Evolutionary conservation across 2,888 invertebrate genomes (phyloP), one percentile per base, ranked within the genome.

Genomic region (Ormyrus labotus): DNA sequence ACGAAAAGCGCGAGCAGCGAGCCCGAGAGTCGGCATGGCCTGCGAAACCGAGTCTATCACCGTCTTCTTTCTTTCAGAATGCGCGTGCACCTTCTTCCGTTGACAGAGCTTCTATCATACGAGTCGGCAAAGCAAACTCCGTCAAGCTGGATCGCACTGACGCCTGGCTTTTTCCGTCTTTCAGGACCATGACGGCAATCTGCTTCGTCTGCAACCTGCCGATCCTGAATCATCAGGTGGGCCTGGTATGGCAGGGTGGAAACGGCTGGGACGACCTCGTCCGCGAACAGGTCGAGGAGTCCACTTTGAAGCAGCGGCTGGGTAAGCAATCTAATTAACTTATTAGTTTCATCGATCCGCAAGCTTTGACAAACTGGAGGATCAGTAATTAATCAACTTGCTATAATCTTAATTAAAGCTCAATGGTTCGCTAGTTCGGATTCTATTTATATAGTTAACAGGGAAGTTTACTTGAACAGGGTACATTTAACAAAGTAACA

Each of bases 121-220:
- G 72, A 73, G 57, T 72, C 67, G 2, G 2, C 34, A 70, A 63
- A 57, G 6, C 11, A 58, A 19, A 53, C 34, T 5, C 73, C 78
- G 81, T 83, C 78, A 82, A 58, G 50, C 34, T 68, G 63, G 68
- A 13, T 45, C 45, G 6, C 19, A 6, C 7, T 13, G 10, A 11
- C 13, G 45, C n/a, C 7, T 11, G 45, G 50, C 9, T 63, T 63
- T 72, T 67, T 71, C 9, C 58, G 11, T 34, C 8, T 82, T 78
- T 5, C 80, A 82, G 82, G 69, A 80, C 80, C 71, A 96, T 97
- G 96, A 96, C 96, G 90, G 96, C 97, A 91, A 95, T 97, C 93
- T 98, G 98, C 93, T 98, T 98, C 93, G 97, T 98, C 88, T 98
- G 98, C 95, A 97, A 98, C 92, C 94, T 97, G 90, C 97, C 98